Evolutionary conservation across 1,140 invertebrate genomes (phyloP).

Genomic region (Procambarus virginalis): DNA sequence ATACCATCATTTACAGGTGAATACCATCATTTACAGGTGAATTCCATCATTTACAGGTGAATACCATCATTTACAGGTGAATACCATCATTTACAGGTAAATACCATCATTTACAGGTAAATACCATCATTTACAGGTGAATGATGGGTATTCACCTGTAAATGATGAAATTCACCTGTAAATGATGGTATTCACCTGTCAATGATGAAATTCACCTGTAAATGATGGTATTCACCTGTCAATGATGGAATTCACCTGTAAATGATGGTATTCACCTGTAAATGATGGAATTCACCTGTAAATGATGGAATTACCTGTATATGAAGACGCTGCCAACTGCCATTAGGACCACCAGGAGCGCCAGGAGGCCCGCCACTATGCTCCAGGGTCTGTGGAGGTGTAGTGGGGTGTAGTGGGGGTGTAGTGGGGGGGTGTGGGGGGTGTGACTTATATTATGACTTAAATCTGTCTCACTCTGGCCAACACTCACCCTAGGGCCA

Average conservation of each 20-base stretch:
- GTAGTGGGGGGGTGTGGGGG: background rate
- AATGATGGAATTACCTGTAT: slow-evolving; percentile 79
- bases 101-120: too few relatives aligned
- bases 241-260: too few relatives aligned
- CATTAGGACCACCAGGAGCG: slow-evolving; percentile 85
- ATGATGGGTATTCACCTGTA: too few relatives aligned
- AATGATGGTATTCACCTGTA: background rate
- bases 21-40: background rate
- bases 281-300: background rate
- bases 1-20: background rate
- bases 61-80: too few relatives aligned
- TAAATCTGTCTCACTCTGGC: too few relatives aligned
- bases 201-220: too few relatives aligned
- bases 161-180: too few relatives aligned
- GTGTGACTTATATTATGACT: background rate
- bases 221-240: too few relatives aligned
- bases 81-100: too few relatives aligned
- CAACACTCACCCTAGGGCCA: background rate
- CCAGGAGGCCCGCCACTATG: slow-evolving; percentile 89
- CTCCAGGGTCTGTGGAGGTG: slow-evolving; percentile 78
- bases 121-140: too few relatives aligned
- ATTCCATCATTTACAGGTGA: background rate
- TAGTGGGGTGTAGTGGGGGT: too few relatives aligned
- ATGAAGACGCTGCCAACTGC: slow-evolving; percentile 82
- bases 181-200: too few relatives aligned